Conservation (phyloP, 2,113 vertebrate species). For the Tringa solitaria region DNA sequence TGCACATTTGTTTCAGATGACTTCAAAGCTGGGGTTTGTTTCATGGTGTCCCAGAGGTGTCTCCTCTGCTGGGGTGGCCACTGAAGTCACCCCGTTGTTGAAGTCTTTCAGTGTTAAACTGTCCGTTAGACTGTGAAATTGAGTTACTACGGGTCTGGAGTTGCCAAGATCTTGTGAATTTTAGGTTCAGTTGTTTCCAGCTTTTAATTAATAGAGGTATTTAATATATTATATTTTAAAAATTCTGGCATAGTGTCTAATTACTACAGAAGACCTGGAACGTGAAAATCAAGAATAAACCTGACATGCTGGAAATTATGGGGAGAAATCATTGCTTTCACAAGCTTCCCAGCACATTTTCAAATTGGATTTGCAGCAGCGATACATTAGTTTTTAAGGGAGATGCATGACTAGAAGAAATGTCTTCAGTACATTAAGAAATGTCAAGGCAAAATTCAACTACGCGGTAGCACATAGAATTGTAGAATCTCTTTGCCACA, state of each 20-base stretch:
- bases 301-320: not conserved
- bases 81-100: not conserved
- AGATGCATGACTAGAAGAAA: not conserved
- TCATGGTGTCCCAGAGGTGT: rapidly evolving
- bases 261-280: not conserved
- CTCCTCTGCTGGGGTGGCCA: not conserved
- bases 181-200: not conserved
- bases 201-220: not conserved
- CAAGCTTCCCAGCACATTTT: not conserved
- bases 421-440: not conserved
- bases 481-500: not conserved
- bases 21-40: not conserved
- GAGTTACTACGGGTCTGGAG: not conserved
- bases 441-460: not conserved
- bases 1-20: not conserved
- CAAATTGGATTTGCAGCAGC: not conserved
- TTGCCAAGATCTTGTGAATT: not conserved
- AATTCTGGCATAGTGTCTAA: not conserved
- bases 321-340: not conserved
- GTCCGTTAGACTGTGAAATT: not conserved
- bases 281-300: not conserved
- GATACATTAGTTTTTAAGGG: not conserved
- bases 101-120: not conserved
- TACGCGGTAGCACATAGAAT: not conserved
- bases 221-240: not conserved